These are phyloP conservation scores for Acromyrmex charruanus DNA, from an alignment of 1,140 invertebrate genomes.

Conservation along the genomic window DNA sequence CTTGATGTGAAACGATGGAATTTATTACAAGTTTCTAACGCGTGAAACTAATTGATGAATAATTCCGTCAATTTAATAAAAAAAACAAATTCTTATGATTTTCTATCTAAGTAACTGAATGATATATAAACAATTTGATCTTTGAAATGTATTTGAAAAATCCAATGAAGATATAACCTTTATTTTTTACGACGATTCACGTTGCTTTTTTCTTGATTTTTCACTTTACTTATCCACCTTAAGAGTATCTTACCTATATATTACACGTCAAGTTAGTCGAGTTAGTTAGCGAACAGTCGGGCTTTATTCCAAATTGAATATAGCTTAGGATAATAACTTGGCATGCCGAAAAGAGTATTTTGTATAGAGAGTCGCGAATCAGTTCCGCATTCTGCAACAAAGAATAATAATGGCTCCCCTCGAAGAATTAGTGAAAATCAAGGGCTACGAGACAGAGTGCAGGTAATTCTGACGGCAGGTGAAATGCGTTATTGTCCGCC, in stretches of 20 bases:
- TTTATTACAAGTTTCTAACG: background rate
- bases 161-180: background rate
- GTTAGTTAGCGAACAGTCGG: background rate
- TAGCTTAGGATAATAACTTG: conserved; percentile 28
- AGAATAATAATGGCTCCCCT: conserved; percentile 37
- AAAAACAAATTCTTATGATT: background rate
- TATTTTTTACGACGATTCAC: conserved; percentile 12
- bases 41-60: conserved; percentile 33
- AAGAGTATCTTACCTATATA: background rate
- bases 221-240: background rate
- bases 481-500: conserved; percentile 75
- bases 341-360: conserved; percentile 9
- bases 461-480: conserved; percentile 75
- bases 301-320: background rate
- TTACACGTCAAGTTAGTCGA: background rate
- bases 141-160: background rate
- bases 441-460: conserved; percentile 37
- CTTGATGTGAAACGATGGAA: background rate
- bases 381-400: conserved; percentile 4
- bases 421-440: conserved; percentile 73
- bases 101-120: background rate
- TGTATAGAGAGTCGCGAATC: background rate
- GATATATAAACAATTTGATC: background rate
- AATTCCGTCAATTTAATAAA: background rate
- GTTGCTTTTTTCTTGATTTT: background rate